phyloP scores from a whole-genome alignment of 1,140 invertebrate species.

The Schmidtea mediterranea region DNA sequence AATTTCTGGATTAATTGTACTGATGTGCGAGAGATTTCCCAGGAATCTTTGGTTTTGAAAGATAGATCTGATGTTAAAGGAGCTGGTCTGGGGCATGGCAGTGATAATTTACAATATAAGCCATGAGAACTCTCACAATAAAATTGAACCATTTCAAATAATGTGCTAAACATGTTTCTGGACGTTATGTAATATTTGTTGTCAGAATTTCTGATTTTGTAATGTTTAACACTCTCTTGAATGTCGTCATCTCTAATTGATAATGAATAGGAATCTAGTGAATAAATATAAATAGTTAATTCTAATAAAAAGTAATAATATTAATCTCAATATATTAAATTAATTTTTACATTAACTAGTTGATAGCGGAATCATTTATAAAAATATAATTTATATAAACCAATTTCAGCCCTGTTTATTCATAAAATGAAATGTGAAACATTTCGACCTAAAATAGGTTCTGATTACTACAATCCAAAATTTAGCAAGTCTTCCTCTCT shows the following conservation, averaged over 20 bases:
- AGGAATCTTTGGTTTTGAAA: slow-evolving; percentile 69
- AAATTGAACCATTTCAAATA: slow-evolving; percentile 62
- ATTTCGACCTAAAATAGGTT: too few species aligned
- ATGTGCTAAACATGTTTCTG: slow-evolving; percentile 59
- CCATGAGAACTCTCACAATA: slow-evolving; percentile 56
- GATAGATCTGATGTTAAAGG: slow-evolving; percentile 49
- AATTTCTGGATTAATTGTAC: slow-evolving; percentile 58
- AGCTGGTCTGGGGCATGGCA: slow-evolving; percentile 63
- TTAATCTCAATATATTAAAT: too few species aligned
- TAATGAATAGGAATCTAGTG: background rate
- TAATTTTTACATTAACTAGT: too few species aligned
- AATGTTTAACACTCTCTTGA: background rate
- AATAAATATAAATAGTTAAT: too few species aligned
- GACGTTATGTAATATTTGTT: slow-evolving; percentile 42
- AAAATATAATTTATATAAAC: too few species aligned
- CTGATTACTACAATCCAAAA: too few species aligned
- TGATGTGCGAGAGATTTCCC: slow-evolving; percentile 68
- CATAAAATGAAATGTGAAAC: too few species aligned
- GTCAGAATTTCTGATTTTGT: background rate
- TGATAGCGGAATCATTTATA: too few species aligned
- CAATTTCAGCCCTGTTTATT: too few species aligned
- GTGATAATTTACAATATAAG: slow-evolving; percentile 63
- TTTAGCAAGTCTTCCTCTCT: too few species aligned
- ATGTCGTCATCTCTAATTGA: background rate
- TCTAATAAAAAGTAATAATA: too few species aligned